Evolutionary conservation across 2,113 vertebrate species (phyloP).

Genomic region (Brachypodius melanocephalos): DNA sequence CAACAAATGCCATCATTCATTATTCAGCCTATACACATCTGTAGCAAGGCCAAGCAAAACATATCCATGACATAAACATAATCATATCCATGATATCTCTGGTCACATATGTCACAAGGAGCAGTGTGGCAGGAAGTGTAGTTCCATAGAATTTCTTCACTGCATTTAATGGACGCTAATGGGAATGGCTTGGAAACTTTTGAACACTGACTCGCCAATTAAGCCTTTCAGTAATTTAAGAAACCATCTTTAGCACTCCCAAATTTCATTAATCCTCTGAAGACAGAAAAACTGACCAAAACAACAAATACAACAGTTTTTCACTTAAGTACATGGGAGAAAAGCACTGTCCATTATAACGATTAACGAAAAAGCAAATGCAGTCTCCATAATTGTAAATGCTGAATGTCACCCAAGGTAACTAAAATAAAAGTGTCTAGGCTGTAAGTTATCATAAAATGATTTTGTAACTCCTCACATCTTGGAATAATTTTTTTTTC

Average conservation of each 20-base stretch:
- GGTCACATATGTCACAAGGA: not conserved
- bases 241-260: not conserved
- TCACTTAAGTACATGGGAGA: not conserved
- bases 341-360: not conserved
- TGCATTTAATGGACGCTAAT: not conserved
- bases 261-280: not conserved
- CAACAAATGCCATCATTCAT: not conserved
- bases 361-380: not conserved
- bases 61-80: not conserved
- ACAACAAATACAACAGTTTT: not conserved
- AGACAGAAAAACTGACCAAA: not conserved
- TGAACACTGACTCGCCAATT: not conserved
- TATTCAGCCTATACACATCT: not conserved
- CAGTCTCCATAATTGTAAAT: not conserved
- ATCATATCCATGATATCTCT: not conserved
- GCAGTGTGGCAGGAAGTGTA: not conserved
- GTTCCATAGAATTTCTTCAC: not conserved
- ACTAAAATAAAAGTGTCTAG: not conserved
- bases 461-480: not conserved
- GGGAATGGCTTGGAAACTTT: not conserved
- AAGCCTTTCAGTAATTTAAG: not conserved
- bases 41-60: not conserved
- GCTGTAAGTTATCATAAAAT: not conserved
- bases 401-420: not conserved
- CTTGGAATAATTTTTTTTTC: not conserved